These are phyloP conservation scores for Albula goreensis DNA, from an alignment of 2,113 vertebrate genomes.

Conservation along the genomic window DNA sequence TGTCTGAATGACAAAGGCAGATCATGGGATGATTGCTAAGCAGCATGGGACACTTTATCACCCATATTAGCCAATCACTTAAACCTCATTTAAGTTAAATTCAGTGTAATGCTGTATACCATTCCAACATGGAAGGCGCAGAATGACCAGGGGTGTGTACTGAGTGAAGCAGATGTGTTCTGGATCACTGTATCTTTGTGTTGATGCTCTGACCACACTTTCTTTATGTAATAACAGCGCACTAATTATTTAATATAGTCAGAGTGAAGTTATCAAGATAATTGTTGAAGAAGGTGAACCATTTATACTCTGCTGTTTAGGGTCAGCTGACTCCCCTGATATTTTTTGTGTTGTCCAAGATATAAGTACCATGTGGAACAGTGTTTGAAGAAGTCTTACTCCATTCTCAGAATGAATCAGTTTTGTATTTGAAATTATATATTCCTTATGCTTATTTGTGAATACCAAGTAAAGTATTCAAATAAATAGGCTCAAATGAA, in stretches of 20 bases:
- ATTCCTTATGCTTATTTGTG: too few relatives aligned
- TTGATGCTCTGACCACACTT: neutral
- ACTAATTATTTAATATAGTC: neutral
- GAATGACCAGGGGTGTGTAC: neutral
- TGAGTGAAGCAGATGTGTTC: neutral
- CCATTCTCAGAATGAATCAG: too few relatives aligned
- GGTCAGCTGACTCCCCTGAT: too few relatives aligned
- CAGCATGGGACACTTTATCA: neutral
- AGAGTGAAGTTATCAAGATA: neutral
- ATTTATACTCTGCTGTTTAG: neutral
- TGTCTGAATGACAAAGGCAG: neutral
- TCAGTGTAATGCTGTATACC: neutral
- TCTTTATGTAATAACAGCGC: neutral
- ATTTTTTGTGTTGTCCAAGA: too few relatives aligned
- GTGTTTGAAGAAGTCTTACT: too few relatives aligned
- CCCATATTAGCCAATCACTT: neutral
- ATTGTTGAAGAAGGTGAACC: neutral
- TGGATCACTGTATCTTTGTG: neutral
- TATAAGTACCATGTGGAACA: too few relatives aligned
- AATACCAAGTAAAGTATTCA: too few relatives aligned
- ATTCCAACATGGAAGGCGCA: neutral
- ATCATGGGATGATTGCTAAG: neutral
- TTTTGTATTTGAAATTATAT: too few relatives aligned
- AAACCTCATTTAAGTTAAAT: neutral
- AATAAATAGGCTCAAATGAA: too few relatives aligned